These are phyloP conservation scores for Anas platyrhynchos DNA, from an alignment of 2,113 vertebrate genomes.

Conservation along the genomic window DNA sequence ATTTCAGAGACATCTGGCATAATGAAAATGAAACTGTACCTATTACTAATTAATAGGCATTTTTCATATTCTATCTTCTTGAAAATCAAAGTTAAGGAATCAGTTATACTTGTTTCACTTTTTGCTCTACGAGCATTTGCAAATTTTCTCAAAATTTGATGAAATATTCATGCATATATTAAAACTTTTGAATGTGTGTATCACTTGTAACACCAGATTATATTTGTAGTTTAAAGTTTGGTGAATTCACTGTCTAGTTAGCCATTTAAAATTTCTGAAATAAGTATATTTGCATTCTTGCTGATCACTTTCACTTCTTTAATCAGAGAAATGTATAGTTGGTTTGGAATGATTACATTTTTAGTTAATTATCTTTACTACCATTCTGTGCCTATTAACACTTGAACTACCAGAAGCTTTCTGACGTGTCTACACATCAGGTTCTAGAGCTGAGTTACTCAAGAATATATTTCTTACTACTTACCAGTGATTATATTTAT, in stretches of 20 bases:
- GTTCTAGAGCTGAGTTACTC: neutral
- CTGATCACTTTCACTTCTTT: neutral
- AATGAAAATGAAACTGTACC: neutral
- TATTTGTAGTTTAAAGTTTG: neutral
- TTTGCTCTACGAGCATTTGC: neutral
- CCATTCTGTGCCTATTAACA: neutral
- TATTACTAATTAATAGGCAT: neutral
- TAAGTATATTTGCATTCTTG: neutral
- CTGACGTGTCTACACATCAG: neutral
- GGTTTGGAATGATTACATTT: neutral
- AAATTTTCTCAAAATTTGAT: neutral
- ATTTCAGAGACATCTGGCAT: neutral
- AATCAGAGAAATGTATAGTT: neutral
- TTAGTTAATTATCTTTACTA: neutral
- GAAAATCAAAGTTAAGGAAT: neutral
- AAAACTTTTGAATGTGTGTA: neutral
- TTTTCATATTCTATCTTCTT: neutral
- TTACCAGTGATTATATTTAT: neutral
- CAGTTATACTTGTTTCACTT: neutral
- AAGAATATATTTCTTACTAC: neutral
- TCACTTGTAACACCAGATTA: neutral
- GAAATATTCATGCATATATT: neutral
- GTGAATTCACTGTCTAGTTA: neutral
- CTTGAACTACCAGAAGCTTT: neutral
- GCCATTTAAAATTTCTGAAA: neutral